Conservation (phyloP, 2,113 vertebrate species). For the Anser brachyrhynchus region DNA sequence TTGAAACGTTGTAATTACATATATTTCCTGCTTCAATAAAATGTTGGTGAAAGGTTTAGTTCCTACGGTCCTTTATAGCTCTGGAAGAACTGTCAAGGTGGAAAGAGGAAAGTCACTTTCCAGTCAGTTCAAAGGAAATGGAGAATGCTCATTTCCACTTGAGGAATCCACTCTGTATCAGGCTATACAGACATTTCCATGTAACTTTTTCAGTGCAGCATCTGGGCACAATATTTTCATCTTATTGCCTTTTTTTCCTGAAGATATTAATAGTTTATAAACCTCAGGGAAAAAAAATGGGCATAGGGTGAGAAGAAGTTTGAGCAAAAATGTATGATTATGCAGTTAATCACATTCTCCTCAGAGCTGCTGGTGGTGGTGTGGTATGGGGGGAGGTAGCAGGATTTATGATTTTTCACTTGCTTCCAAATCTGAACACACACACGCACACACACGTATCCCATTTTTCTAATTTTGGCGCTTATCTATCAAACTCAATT, state of each 20-base stretch:
- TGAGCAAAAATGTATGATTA: not conserved
- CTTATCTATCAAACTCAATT: not conserved
- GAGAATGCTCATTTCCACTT: slow-evolving; percentile 8
- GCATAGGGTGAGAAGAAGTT: not conserved
- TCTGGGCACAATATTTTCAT: slow-evolving; percentile 44
- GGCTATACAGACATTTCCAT: not conserved
- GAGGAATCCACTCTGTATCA: not conserved
- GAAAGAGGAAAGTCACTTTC: slow-evolving; percentile 15
- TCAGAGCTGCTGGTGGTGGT: not conserved
- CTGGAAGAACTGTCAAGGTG: not conserved
- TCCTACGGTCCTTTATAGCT: not conserved
- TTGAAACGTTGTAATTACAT: slow-evolving; percentile 42
- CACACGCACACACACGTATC: not conserved
- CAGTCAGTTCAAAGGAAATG: slow-evolving; percentile 27
- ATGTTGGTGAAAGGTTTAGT: slow-evolving; percentile 27
- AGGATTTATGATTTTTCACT: not conserved
- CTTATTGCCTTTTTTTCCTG: not conserved
- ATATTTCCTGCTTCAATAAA: slow-evolving; percentile 42
- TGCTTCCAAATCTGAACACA: not conserved
- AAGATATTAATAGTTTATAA: slow-evolving; percentile 19
- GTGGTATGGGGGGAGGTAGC: not conserved
- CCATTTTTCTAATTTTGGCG: not conserved
- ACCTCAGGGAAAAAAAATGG: not conserved
- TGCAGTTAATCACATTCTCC: not conserved
- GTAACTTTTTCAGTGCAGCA: slow-evolving; percentile 24